Conservation (phyloP, 2,113 vertebrate species). For the Chaetura pelagica region DNA sequence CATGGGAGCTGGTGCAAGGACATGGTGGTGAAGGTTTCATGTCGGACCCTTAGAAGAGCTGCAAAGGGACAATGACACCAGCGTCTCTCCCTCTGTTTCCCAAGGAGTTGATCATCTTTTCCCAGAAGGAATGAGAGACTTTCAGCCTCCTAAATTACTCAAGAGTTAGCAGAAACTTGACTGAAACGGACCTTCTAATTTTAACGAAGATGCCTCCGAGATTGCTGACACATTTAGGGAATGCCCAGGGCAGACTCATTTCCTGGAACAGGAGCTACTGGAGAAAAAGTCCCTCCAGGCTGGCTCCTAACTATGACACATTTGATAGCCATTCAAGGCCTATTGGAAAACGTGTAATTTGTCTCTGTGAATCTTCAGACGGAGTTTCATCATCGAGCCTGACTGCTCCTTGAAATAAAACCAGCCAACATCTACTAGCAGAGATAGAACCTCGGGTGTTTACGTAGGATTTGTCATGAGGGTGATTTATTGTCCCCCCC, state of each 20-base stretch:
- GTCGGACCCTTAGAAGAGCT: fast-evolving
- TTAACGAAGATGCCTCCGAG: not conserved
- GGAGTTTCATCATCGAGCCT: constrained; percentile 52
- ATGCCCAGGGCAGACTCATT: not conserved
- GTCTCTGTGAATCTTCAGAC: constrained; percentile 21
- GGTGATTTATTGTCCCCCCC: not conserved
- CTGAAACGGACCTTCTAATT: not conserved
- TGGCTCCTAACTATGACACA: constrained; percentile 66
- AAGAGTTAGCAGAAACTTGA: not conserved
- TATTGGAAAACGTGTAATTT: constrained; percentile 40
- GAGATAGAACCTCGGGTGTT: not conserved
- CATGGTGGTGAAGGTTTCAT: fast-evolving
- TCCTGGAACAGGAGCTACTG: constrained; percentile 37
- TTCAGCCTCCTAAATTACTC: not conserved
- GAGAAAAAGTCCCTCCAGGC: constrained; percentile 39
- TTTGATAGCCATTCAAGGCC: constrained; percentile 61
- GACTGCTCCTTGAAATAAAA: not conserved
- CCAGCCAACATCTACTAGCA: not conserved
- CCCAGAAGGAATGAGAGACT: not conserved
- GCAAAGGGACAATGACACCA: fast-evolving
- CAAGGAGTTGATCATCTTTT: fast-evolving
- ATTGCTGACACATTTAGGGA: not conserved
- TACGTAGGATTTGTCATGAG: fast-evolving
- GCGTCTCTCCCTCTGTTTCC: not conserved
- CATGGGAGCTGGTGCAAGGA: fast-evolving